Conservation (phyloP, 2,113 vertebrate genomes). For the Cervus canadensis region DNA sequence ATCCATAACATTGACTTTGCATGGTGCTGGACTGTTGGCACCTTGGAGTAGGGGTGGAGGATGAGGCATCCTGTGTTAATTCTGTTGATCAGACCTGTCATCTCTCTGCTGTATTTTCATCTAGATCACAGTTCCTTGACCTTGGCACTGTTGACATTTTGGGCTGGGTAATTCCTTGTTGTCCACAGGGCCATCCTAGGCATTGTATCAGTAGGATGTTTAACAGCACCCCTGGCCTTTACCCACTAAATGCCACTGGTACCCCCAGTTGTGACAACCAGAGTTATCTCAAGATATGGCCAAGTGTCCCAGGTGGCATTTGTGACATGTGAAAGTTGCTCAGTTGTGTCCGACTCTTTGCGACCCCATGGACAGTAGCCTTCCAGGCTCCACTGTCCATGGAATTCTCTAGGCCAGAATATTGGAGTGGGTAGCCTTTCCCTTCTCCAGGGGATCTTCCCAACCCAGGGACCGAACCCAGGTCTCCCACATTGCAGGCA, state of each 20-base stretch:
- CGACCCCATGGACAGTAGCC: background rate
- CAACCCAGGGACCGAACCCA: background rate
- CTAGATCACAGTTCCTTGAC: background rate
- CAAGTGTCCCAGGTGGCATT: background rate
- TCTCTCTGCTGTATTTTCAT: background rate
- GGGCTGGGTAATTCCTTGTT: background rate
- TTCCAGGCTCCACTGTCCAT: background rate
- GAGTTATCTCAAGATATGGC: background rate
- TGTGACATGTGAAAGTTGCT: background rate
- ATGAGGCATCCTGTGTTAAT: background rate
- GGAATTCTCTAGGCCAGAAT: background rate
- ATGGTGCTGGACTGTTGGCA: too few relatives aligned
- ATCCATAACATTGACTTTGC: background rate
- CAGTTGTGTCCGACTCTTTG: background rate
- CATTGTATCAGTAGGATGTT: background rate
- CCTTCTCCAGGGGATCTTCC: background rate
- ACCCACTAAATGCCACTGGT: background rate
- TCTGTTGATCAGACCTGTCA: background rate
- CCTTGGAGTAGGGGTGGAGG: fast-evolving
- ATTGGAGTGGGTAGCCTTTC: background rate
- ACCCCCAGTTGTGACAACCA: background rate
- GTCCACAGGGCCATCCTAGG: background rate
- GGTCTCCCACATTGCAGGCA: background rate
- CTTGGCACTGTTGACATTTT: background rate
- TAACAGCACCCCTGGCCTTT: background rate